Base-by-base conservation (phyloP, 1,140 invertebrate species). In the Calephelis virginiensis region DNA sequence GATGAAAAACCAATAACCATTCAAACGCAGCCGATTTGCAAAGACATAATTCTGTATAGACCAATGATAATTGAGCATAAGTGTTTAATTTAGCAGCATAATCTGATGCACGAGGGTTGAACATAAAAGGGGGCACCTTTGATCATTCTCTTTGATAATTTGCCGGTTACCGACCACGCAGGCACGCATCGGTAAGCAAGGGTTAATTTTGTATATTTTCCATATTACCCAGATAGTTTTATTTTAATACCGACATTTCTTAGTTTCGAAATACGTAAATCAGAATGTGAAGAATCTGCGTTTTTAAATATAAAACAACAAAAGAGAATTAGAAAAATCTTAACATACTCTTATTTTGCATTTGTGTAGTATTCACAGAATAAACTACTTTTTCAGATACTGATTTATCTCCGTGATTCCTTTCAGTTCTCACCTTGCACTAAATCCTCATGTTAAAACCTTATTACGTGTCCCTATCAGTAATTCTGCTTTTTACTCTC, bases 61-160 rank as follows among this genome's bases (percentile, higher is more conserved):
- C 50, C 50, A 56, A 37, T 17, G 50, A 56, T 56, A 56, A 56
- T 56, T 56, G 50, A 56, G 17, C 50, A 56, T 56, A 37, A 11
- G 50, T 56, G 50, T 56, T 56, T 56, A 56, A 56, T 56, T 56
- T 56, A 56, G 50, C 50, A 56, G 50, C 10, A 56, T 56, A 56
- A 56, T 56, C 50, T 14, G 50, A 5, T 14, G 17, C 17, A 53
- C 50, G 14, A 17, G 50, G 50, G 50, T 37, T 28, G 7, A 48
- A 47, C 17, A 60, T 61, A 61, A 47, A 37, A 63, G 48, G 13
- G 14, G 47, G 6, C 17, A 11, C 46, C 62, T 64, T 64, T 64
- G 62, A 64, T 64, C 62, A 37, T n/a, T 64, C 17, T 7, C 50
- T 53, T 53, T 53, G 50, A 56, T 56, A 28, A 56, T 56, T 56